These are phyloP conservation scores for Leontopithecus rosalia DNA, from an alignment of 2,797 vertebrate genomes.

Conservation along the genomic window DNA sequence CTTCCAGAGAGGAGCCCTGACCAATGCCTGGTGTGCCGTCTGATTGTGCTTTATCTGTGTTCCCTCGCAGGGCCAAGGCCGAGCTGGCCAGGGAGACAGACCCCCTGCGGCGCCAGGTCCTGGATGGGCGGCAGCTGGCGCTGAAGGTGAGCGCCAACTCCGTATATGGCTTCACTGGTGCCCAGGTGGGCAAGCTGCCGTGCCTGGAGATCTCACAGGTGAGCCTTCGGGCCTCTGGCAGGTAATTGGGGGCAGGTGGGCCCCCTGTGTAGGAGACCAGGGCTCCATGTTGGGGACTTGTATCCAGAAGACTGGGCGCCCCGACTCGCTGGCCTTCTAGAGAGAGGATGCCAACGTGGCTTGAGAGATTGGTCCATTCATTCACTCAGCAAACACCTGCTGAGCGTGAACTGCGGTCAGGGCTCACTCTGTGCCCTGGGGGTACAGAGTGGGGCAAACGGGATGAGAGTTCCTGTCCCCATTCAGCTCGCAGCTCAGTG, in stretches of 20 bases:
- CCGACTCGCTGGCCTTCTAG: background rate
- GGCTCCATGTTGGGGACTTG: background rate
- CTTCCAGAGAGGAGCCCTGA: background rate
- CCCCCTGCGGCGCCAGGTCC: conserved; percentile 93
- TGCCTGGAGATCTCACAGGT: conserved; percentile 97
- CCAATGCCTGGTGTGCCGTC: fast-evolving
- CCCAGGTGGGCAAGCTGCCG: conserved; percentile 95
- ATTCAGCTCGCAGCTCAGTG: fast-evolving
- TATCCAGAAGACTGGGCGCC: fast-evolving
- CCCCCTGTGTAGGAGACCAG: background rate
- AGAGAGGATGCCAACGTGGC: background rate
- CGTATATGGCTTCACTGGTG: conserved; percentile 95
- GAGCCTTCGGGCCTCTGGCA: background rate
- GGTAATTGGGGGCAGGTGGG: fast-evolving
- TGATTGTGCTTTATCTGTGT: too few relatives aligned
- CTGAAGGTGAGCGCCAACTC: conserved; percentile 97
- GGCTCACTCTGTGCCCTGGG: background rate
- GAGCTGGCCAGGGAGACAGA: conserved; percentile 94
- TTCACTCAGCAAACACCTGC: background rate
- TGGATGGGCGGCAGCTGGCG: conserved; percentile 94
- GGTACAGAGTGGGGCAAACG: background rate
- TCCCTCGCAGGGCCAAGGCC: conserved; percentile 88
- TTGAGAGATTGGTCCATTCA: fast-evolving
- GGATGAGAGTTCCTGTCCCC: fast-evolving
- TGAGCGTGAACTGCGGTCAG: fast-evolving